A percentile compares a stretch with the other conserved stretches of the same genome.
Conservation (phyloP, 2,888 invertebrate species). For the Sphinx pinastri region DNA sequence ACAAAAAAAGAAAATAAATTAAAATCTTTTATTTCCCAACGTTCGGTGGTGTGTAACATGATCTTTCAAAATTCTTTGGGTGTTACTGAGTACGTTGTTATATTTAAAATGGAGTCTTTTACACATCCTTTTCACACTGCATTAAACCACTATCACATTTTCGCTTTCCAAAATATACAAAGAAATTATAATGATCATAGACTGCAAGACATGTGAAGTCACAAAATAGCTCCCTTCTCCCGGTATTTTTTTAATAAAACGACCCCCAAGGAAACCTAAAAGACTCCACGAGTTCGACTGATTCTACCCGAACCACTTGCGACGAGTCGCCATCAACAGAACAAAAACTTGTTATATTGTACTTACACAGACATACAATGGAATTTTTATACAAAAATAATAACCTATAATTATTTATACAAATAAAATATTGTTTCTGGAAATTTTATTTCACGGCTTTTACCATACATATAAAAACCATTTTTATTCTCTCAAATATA, state of each 20-base stretch:
- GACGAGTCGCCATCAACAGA: slow-evolving; percentile 4
- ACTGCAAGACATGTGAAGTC: neutral
- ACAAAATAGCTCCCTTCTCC: neutral
- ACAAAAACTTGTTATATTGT: slow-evolving; percentile 43
- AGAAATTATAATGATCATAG: too few relatives aligned
- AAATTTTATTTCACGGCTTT: slow-evolving; percentile 26
- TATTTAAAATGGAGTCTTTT: slow-evolving; percentile 5
- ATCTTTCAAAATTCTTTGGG: slow-evolving; percentile 21
- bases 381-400: slow-evolving; percentile 46
- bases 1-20: slow-evolving; percentile 19
- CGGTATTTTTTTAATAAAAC: too few relatives aligned
- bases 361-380: slow-evolving; percentile 47
- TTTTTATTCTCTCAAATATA: neutral
- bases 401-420: slow-evolving; percentile 39
- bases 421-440: slow-evolving; percentile 35
- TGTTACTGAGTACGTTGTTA: slow-evolving; percentile 21
- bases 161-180: slow-evolving; percentile 8
- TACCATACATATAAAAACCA: neutral
- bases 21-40: slow-evolving; percentile 24
- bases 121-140: neutral
- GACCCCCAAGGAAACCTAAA: neutral
- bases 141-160: neutral
- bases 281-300: slow-evolving; percentile 11
- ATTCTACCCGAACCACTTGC: neutral
- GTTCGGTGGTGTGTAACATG: slow-evolving; percentile 24